A percentile compares a stretch with the other conserved stretches of the same genome.
Evolutionary conservation across 2,888 invertebrate species (phyloP).

Genomic region (Callinectes sapidus): DNA sequence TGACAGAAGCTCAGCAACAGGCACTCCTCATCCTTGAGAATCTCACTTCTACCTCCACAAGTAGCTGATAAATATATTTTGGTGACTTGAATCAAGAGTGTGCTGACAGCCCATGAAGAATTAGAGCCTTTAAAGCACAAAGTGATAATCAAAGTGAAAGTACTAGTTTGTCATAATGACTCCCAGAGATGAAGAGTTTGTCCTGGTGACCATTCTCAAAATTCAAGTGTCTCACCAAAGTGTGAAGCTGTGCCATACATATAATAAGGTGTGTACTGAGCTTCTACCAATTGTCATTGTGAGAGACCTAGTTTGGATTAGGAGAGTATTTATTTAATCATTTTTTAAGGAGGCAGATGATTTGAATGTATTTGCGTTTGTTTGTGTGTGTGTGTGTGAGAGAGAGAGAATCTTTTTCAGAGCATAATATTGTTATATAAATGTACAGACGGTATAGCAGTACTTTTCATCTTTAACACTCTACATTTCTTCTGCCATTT

Average conservation of each 20-base stretch:
- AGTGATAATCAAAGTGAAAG: background rate
- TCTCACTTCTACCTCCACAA: conserved; percentile 37
- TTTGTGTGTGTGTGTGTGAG: no score
- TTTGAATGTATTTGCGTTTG: no score
- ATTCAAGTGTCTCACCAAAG: background rate
- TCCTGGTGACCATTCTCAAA: background rate
- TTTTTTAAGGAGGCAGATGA: no score
- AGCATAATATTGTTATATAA: no score
- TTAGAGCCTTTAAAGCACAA: background rate
- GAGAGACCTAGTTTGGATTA: background rate
- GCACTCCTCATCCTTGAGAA: conserved; percentile 50
- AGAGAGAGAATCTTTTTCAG: no score
- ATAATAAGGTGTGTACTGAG: background rate
- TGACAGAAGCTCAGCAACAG: conserved; percentile 56
- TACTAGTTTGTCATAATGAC: background rate
- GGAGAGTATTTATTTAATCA: background rate
- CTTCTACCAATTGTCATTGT: background rate
- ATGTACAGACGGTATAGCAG: no score
- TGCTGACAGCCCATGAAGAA: background rate
- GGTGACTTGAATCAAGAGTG: background rate
- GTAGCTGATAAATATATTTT: background rate
- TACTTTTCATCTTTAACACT: no score
- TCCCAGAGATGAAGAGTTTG: background rate
- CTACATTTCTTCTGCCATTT: no score
- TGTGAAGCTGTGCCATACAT: background rate